Base-by-base conservation (phyloP, 2,113 vertebrate genomes). In the Carlito syrichta region DNA sequence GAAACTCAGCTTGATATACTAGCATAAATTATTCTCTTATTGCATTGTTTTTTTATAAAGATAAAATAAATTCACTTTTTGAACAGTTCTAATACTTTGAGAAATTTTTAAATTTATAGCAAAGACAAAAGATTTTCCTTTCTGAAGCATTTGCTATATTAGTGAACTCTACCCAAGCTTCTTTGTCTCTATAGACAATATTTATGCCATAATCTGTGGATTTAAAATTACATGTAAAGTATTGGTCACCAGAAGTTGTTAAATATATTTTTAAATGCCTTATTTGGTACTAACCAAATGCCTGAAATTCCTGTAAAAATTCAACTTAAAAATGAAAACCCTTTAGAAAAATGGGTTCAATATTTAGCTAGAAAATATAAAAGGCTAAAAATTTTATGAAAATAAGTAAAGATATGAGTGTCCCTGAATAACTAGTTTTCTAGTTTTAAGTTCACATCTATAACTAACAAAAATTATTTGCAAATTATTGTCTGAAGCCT, bases 351-450 rank as follows among this genome's bases (percentile, higher is more conserved):
- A 38, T 11, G 89, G 38, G 10, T 3, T 5, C 8, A 71, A 48
- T 82, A 85, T 81, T 86, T 89, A 22, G 82, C 17, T 77, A 81
- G 58, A 81, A 91, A 89, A 93, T 54, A 92, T 79, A 74, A 90
- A 79, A 60, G 14, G 8, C 7, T 38, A 84, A 35, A 66, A 58
- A 77, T 76, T 30, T 66, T 78, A 58, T 85, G 3, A 87, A 62
- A 63, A 54, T n/a, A 66, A 54, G 17, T 22, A 38, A 79, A 84
- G 9, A 89, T 78, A 86, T 25, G 48, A 82, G 38, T 52, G 1
- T 40, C 11, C 38, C 56, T 71, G 20, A 4, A 82, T 35, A 85
- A 14, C 48, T 38, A 38, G n/a, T 62, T 71, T 76, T 86, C 25
- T 4, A 68, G 74, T 69, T 89, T 92, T 85, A 81, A 94, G 3